Conservation (phyloP, 2,888 invertebrate genomes). For the Heliconius cydno region DNA sequence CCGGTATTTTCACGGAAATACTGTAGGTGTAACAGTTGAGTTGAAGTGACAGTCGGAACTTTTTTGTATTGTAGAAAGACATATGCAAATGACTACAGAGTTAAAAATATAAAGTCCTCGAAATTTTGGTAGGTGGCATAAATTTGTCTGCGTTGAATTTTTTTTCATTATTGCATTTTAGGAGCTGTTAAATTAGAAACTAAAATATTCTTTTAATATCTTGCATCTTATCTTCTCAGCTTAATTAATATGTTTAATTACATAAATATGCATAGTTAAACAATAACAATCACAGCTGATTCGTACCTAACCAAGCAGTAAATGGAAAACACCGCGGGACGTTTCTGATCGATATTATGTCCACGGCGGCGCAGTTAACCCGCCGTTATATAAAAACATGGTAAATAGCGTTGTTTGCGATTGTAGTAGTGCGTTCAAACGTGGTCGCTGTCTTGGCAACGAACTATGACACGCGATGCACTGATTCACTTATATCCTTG, state of each 20-base stretch:
- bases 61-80: conserved; percentile 42
- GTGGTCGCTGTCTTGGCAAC: conserved; percentile 66
- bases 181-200: neutral
- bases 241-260: neutral
- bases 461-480: conserved; percentile 56
- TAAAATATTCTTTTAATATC: neutral
- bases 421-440: conserved; percentile 55
- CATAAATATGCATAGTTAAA: conserved; percentile 45
- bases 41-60: conserved; percentile 22
- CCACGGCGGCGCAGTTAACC: conserved; percentile 74
- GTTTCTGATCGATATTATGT: conserved; percentile 75
- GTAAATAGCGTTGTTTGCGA: conserved; percentile 47
- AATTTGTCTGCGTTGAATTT: conserved; percentile 29
- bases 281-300: conserved; percentile 54
- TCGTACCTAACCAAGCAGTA: conserved; percentile 56
- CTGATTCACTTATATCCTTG: conserved; percentile 56
- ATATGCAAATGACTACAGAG: conserved; percentile 49
- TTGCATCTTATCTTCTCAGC: neutral
- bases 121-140: conserved; percentile 44
- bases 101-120: conserved; percentile 51
- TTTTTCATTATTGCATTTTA: conserved; percentile 7
- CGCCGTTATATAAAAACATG: conserved; percentile 57
- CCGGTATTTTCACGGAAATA: conserved; percentile 20
- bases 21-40: conserved; percentile 16
- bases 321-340: conserved; percentile 60